A percentile compares a stretch with the other conserved stretches of the same genome.
Conservation (phyloP, 2,113 vertebrate genomes). For the Microtus montanus region DNA sequence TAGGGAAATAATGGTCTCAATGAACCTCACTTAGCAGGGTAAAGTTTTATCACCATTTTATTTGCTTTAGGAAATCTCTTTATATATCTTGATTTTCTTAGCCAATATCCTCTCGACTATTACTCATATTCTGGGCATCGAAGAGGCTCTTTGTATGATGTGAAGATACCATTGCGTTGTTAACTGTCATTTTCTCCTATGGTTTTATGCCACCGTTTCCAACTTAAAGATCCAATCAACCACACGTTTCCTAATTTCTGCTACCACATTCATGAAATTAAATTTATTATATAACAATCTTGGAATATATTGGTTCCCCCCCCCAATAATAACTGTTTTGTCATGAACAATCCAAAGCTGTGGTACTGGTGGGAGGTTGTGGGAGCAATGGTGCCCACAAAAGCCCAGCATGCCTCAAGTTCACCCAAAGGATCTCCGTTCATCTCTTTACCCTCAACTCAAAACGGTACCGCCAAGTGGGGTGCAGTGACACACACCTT, state of each 20-base stretch:
- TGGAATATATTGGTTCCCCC: not conserved
- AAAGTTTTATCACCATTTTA: not conserved
- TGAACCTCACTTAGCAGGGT: not conserved
- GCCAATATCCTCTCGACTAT: not conserved
- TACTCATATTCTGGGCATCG: constrained; percentile 14
- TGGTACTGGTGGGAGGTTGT: not conserved
- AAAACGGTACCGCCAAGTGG: not conserved
- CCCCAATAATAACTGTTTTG: not conserved
- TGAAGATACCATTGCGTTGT: not conserved
- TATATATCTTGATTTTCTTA: not conserved
- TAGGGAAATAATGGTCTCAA: not conserved
- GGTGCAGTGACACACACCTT: not conserved
- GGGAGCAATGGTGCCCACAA: not conserved
- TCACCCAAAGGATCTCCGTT: not conserved
- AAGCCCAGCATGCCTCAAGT: not conserved
- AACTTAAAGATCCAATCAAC: not conserved
- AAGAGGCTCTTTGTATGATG: not conserved
- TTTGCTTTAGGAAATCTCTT: not conserved
- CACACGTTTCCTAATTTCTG: not conserved
- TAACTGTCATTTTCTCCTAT: not conserved
- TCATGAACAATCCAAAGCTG: not conserved
- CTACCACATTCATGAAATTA: not conserved
- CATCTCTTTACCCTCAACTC: not conserved
- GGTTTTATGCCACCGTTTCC: not conserved
- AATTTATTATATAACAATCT: not conserved